Conservation (phyloP, 2,797 vertebrate species). For the Microhierax caerulescens region DNA sequence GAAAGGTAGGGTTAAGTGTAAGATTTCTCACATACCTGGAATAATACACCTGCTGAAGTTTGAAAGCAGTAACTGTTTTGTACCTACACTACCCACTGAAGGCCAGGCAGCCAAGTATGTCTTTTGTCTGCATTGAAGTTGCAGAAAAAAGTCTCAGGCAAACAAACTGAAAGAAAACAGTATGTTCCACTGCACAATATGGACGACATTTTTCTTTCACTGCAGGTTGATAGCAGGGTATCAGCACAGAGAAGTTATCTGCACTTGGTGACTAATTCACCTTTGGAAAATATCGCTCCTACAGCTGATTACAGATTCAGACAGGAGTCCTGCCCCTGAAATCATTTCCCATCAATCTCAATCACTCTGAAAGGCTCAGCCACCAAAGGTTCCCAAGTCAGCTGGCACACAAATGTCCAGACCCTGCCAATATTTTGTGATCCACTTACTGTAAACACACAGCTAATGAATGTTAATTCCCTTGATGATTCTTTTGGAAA, state of each 20-base stretch:
- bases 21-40: neutral
- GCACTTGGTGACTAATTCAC: constrained; percentile 19
- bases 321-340: constrained; percentile 14
- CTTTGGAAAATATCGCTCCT: neutral
- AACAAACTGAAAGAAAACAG: neutral
- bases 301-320: constrained; percentile 1
- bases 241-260: neutral
- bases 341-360: constrained; percentile 41
- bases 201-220: neutral
- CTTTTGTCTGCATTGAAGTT: neutral
- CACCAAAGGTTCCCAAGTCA: constrained; percentile 44
- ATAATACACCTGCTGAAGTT: neutral
- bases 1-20: neutral
- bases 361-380: constrained; percentile 20
- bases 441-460: constrained; percentile 54
- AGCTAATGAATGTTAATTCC: constrained; percentile 40
- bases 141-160: neutral
- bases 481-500: constrained; percentile 41
- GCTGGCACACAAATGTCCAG: constrained; percentile 15
- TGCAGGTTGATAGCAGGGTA: neutral
- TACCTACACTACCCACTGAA: neutral
- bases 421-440: constrained; percentile 44
- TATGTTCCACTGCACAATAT: neutral
- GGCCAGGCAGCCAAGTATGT: neutral
- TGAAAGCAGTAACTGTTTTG: neutral